These are phyloP conservation scores for Pseudoatta argentina DNA, from an alignment of 1,140 invertebrate species.

Conservation along the genomic window DNA sequence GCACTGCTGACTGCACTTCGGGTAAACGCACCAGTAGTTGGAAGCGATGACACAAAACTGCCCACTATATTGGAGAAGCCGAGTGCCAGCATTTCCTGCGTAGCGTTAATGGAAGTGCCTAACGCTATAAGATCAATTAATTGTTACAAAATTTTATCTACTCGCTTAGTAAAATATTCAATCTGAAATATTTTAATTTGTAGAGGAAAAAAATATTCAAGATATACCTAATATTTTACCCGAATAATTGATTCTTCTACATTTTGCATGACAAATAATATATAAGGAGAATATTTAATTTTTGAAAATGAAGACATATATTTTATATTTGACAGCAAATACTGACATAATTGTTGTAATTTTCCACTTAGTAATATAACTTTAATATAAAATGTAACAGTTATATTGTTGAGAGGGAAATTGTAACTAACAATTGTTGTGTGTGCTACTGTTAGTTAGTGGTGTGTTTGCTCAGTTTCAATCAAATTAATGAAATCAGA, in stretches of 20 bases:
- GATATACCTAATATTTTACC: not conserved
- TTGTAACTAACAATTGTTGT: too few relatives aligned
- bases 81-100: constrained; percentile 90
- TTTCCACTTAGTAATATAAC: too few relatives aligned
- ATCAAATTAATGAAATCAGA: not conserved
- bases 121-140: constrained; percentile 80
- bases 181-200: not conserved
- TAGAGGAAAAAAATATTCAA: not conserved
- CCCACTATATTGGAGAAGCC: constrained; percentile 91
- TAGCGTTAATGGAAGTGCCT: constrained; percentile 87
- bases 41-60: constrained; percentile 91
- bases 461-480: not conserved
- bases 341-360: too few relatives aligned
- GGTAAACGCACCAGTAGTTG: constrained; percentile 91
- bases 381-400: too few relatives aligned
- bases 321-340: not conserved
- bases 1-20: constrained; percentile 92
- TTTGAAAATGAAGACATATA: not conserved
- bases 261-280: not conserved
- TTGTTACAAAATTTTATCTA: not conserved
- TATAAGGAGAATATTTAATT: not conserved
- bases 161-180: not conserved
- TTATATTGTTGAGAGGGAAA: too few relatives aligned
- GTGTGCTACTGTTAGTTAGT: too few relatives aligned
- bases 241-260: not conserved